Percentiles rank a stretch among this genome's conserved stretches.
These are phyloP conservation scores for Echinometra lucunter DNA, from an alignment of 53 echinoderm and acorn worm species.

Conservation along the genomic window DNA sequence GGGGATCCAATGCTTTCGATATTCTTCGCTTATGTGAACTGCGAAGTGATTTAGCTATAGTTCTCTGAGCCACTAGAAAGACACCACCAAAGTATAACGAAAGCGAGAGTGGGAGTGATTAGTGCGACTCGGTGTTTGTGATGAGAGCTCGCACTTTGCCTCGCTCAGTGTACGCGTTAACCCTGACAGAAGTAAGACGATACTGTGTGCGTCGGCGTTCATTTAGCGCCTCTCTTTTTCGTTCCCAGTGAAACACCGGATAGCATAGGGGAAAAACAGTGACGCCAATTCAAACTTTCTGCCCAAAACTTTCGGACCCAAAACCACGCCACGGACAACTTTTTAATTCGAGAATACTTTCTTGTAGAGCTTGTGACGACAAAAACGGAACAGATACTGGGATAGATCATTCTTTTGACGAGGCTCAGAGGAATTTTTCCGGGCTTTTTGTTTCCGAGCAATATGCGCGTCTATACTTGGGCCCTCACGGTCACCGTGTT, in stretches of 20 bases:
- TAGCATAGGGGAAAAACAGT: not conserved
- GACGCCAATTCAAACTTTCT: conserved; percentile 44
- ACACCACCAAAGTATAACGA: not conserved
- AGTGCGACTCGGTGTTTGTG: not conserved
- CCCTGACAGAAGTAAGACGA: conserved; percentile 11
- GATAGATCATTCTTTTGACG: conserved; percentile 4
- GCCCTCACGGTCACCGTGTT: conserved; percentile 51
- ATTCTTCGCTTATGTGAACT: not conserved
- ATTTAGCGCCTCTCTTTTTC: conserved; percentile 11
- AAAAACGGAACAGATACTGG: conserved; percentile 48
- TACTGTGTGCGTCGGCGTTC: conserved; percentile 52
- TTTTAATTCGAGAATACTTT: conserved; percentile 29
- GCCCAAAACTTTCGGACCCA: conserved; percentile 13
- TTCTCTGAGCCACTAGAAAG: not conserved
- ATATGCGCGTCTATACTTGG: conserved; percentile 66
- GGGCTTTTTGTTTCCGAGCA: conserved; percentile 50
- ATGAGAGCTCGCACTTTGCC: not conserved
- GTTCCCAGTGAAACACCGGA: conserved; percentile 48
- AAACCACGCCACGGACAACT: conserved; percentile 10
- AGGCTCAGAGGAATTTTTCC: conserved; percentile 28
- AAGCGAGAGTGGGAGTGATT: conserved; percentile 17
- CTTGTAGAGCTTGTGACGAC: conserved; percentile 9
- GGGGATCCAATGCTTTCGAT: not conserved
- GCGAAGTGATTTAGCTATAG: not conserved
- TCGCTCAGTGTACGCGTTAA: conserved; percentile 21